These are phyloP conservation scores for Myanophis thanlyinensis DNA, from an alignment of 2,113 vertebrate species.

Conservation along the genomic window DNA sequence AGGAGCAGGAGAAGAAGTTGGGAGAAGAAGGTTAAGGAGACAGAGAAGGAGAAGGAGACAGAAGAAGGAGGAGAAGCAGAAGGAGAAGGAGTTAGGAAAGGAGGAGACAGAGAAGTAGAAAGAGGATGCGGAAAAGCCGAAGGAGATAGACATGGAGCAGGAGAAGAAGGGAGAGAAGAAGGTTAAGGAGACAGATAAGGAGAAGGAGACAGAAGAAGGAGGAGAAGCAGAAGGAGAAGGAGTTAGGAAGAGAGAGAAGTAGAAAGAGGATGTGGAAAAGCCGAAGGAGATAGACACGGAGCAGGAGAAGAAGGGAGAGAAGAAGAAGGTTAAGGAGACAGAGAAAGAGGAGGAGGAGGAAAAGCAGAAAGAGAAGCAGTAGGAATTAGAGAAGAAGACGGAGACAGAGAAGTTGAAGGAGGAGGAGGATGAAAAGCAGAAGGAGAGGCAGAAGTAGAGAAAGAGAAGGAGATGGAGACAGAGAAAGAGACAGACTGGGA, in stretches of 20 bases:
- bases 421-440: background rate
- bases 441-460: background rate
- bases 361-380: no score
- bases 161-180: background rate
- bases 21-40: background rate
- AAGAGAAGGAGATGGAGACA: slow-evolving; percentile 8
- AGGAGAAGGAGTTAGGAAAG: background rate
- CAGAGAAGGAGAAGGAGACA: background rate
- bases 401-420: background rate
- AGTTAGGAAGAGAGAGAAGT: background rate
- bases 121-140: no score
- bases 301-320: fast-evolving
- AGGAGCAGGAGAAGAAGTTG: background rate
- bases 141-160: no score
- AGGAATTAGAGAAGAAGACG: no score
- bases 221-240: background rate
- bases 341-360: no score
- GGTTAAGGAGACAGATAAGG: background rate
- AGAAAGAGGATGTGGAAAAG: background rate
- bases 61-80: background rate
- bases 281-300: no score
- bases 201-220: background rate
- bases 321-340: no score
- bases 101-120: background rate
- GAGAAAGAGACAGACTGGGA: slow-evolving; percentile 24